These are phyloP conservation scores for Pachyrhynchus sulphureomaculatus DNA, from an alignment of 1,140 invertebrate genomes.

Conservation along the genomic window DNA sequence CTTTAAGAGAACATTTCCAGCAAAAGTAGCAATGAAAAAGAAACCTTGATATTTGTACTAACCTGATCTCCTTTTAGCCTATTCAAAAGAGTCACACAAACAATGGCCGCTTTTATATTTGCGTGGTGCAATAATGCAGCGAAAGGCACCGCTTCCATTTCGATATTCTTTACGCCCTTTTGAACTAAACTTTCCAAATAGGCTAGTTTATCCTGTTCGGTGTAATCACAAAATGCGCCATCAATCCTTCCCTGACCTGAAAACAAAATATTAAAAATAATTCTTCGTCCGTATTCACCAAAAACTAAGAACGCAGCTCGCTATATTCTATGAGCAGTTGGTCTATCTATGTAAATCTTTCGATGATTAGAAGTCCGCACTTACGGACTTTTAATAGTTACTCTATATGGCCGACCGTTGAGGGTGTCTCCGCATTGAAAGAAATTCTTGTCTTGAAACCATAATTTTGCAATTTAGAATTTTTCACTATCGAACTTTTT, in stretches of 20 bases:
- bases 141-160: slow-evolving; percentile 95
- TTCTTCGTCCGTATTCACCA: not conserved
- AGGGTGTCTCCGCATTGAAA: too few relatives aligned
- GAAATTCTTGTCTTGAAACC: too few relatives aligned
- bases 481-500: too few relatives aligned
- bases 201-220: slow-evolving; percentile 83
- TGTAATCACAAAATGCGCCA: slow-evolving; percentile 96
- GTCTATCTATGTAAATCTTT: too few relatives aligned
- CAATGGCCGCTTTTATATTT: slow-evolving; percentile 88
- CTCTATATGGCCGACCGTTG: too few relatives aligned
- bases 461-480: too few relatives aligned
- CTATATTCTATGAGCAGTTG: too few relatives aligned
- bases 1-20: too few relatives aligned
- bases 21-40: too few relatives aligned
- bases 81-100: slow-evolving; percentile 93
- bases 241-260: slow-evolving; percentile 87
- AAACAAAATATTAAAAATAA: not conserved
- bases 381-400: too few relatives aligned
- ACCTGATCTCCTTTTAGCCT: slow-evolving; percentile 94
- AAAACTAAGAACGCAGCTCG: not conserved
- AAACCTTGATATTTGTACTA: too few relatives aligned
- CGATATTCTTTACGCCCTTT: slow-evolving; percentile 90
- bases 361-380: too few relatives aligned
- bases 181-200: slow-evolving; percentile 79
- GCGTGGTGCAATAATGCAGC: slow-evolving; percentile 92